phyloP scores from a whole-genome alignment of 2,113 vertebrate genomes.

The Himantopus leucocephalus region DNA sequence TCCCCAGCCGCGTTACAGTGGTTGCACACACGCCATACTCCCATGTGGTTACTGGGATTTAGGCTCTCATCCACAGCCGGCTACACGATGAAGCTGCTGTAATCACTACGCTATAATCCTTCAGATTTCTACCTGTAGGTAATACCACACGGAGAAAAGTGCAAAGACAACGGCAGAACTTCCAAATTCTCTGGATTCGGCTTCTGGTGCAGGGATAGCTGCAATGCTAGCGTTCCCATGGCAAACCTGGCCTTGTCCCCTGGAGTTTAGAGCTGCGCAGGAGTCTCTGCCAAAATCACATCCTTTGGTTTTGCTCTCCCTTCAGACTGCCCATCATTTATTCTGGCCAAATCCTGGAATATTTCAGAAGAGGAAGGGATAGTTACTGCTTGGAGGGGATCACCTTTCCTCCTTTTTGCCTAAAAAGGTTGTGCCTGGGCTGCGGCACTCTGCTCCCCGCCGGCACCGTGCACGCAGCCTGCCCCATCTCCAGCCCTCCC shows the following conservation, averaged over 20 bases:
- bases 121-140: background rate
- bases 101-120: background rate
- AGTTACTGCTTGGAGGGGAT: background rate
- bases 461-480: background rate
- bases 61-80: background rate
- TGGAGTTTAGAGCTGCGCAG: background rate
- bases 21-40: background rate
- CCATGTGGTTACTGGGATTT: background rate
- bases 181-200: background rate
- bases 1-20: background rate
- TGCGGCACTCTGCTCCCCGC: background rate
- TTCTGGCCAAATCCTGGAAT: background rate
- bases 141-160: background rate
- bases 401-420: background rate
- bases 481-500: background rate
- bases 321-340: background rate
- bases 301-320: background rate
- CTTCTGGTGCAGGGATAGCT: background rate
- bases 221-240: accelerated
- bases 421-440: background rate
- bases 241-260: background rate
- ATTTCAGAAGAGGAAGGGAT: background rate
- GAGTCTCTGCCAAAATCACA: background rate
- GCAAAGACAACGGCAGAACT: background rate
- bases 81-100: background rate